Percentiles rank a stretch among this genome's conserved stretches.
Evolutionary conservation across 2,113 vertebrate genomes (phyloP).

Genomic region (Sphyrna mokarran): DNA sequence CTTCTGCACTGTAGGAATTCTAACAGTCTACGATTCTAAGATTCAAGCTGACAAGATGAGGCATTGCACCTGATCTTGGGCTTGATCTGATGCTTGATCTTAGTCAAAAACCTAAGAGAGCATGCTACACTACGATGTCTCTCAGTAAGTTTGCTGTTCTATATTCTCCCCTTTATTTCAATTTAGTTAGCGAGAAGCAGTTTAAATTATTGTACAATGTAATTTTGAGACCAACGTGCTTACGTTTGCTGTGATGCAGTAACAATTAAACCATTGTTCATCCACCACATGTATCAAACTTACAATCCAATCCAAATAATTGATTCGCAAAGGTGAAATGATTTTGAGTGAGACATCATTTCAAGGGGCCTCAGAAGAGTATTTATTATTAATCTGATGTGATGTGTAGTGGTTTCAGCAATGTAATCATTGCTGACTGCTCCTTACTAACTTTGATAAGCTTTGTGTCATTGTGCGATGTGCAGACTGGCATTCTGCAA

Average conservation of each 20-base stretch:
- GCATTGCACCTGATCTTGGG: too few species aligned
- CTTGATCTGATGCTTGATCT: too few species aligned
- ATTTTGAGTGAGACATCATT: background rate
- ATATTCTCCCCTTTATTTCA: background rate
- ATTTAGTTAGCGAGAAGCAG: background rate
- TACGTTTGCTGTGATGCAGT: background rate
- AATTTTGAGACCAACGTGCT: background rate
- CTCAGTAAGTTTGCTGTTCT: too few species aligned
- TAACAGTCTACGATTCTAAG: too few species aligned
- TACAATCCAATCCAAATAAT: background rate
- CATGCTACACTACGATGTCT: too few species aligned
- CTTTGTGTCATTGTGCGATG: background rate
- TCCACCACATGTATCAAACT: background rate
- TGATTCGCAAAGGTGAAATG: background rate
- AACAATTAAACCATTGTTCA: background rate
- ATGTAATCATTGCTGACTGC: background rate
- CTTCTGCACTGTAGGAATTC: too few species aligned
- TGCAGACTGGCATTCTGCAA: background rate
- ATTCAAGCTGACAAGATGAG: too few species aligned
- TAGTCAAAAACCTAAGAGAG: too few species aligned
- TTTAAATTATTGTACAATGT: background rate
- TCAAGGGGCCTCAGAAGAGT: background rate
- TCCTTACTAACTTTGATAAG: background rate
- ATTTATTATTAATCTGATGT: constrained; percentile 4
- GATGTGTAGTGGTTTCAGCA: background rate